These are phyloP conservation scores for Cladorhizidae sp. DNA, from an alignment of 37 sponge, comb jelly and placozoan genomes.

Conservation along the genomic window DNA sequence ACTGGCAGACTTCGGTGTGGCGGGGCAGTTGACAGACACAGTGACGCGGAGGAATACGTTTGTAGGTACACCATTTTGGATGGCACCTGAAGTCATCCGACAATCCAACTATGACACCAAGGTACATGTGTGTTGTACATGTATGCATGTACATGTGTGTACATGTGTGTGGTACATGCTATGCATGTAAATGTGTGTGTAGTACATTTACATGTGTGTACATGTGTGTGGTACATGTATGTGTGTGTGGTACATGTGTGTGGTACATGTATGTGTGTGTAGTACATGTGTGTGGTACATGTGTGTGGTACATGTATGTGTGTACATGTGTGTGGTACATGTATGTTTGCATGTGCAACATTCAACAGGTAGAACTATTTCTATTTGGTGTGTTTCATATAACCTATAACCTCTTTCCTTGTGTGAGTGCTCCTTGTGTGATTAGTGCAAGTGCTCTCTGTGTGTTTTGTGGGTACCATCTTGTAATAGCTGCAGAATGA, in stretches of 20 bases:
- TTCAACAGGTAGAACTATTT: no score
- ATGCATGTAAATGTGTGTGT: neutral
- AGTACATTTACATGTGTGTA: neutral
- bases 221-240: neutral
- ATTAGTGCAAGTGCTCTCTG: no score
- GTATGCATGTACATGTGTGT: slow-evolving; percentile 38
- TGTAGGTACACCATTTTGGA: slow-evolving; percentile 96
- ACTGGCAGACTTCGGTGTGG: slow-evolving; percentile 97
- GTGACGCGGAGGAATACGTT: slow-evolving; percentile 86
- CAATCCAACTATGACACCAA: slow-evolving; percentile 89
- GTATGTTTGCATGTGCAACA: slow-evolving; percentile 37
- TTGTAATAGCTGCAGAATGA: no score
- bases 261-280: slow-evolving; percentile 14
- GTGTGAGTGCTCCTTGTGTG: no score
- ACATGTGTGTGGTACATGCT: slow-evolving; percentile 34
- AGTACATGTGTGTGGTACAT: no score
- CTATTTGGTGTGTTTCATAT: no score
- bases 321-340: slow-evolving; percentile 1
- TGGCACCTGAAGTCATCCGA: slow-evolving; percentile 95
- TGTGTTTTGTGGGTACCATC: no score
- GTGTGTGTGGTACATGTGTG: slow-evolving; percentile 10
- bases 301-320: slow-evolving; percentile 58
- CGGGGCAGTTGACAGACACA: slow-evolving; percentile 95
- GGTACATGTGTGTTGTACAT: slow-evolving; percentile 33
- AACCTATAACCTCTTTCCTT: no score